A percentile compares a stretch with the other conserved stretches of the same genome.
Evolutionary conservation across 2,113 vertebrate species (phyloP).

Genomic region (Arothron firmamentum): DNA sequence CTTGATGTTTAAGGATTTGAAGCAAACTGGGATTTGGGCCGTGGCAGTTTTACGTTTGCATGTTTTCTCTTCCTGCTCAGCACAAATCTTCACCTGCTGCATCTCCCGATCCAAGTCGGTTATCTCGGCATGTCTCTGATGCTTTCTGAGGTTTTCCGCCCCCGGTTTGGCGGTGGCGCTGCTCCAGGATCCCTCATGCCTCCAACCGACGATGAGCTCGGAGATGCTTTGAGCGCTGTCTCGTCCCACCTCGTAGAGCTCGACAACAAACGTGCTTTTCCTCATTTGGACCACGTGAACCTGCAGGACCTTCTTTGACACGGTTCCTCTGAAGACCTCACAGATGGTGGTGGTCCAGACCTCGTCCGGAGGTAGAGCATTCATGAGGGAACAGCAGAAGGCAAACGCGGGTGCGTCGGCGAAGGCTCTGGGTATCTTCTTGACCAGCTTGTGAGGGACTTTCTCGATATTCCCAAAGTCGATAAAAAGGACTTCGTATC

Average conservation of each 20-base stretch:
- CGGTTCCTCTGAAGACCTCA: slow-evolving; percentile 78
- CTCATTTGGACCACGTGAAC: slow-evolving; percentile 72
- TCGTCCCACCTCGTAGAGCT: slow-evolving; percentile 59
- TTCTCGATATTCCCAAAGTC: slow-evolving; percentile 90
- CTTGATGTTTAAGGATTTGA: slow-evolving; percentile 72
- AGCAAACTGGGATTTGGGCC: not conserved
- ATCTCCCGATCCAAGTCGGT: not conserved
- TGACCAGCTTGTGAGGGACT: slow-evolving; percentile 78
- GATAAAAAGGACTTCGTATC: slow-evolving; percentile 80
- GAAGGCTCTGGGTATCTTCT: slow-evolving; percentile 79
- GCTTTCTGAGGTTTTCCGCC: not conserved
- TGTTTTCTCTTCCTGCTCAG: not conserved
- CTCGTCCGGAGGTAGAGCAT: slow-evolving; percentile 73
- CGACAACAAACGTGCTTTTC: slow-evolving; percentile 74
- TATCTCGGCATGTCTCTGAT: not conserved
- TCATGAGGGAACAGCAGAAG: slow-evolving; percentile 81
- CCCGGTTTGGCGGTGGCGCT: slow-evolving; percentile 14
- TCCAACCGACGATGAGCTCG: slow-evolving; percentile 69
- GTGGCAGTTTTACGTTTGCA: not conserved
- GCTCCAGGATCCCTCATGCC: slow-evolving; percentile 74
- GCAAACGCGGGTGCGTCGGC: slow-evolving; percentile 78
- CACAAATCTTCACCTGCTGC: not conserved
- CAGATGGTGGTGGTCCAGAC: slow-evolving; percentile 75
- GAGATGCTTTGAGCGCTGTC: slow-evolving; percentile 64
- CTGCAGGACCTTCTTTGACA: slow-evolving; percentile 74